These are phyloP conservation scores for fruit fly (Drosophila melanogaster) DNA, from an alignment of 1,140 invertebrate species.

Conservation along the genomic window DNA sequence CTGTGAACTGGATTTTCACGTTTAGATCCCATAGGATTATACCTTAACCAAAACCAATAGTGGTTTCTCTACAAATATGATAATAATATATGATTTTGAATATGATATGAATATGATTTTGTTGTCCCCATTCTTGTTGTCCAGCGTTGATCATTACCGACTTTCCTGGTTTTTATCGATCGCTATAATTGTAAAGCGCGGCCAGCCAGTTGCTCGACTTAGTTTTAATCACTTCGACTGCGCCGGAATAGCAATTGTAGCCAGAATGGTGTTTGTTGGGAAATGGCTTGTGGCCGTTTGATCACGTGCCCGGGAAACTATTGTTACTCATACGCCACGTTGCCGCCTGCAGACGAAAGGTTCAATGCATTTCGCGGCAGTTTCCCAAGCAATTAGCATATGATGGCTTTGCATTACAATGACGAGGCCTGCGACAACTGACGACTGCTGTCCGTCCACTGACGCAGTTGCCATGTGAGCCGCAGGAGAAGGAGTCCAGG, in stretches of 20 bases:
- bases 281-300: constrained; percentile 28
- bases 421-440: constrained; percentile 33
- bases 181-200: constrained; percentile 7
- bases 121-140: neutral
- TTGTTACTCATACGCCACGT: constrained; percentile 77
- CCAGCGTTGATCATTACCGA: neutral
- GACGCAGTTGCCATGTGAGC: constrained; percentile 63
- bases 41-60: too few relatives aligned
- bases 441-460: constrained; percentile 27
- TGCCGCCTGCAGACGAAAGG: constrained; percentile 51
- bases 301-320: constrained; percentile 34
- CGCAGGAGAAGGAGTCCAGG: constrained; percentile 7
- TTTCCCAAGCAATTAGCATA: constrained; percentile 59
- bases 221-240: constrained; percentile 6
- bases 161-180: constrained; percentile 9
- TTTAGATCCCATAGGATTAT: too few relatives aligned
- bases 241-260: constrained; percentile 15
- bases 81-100: too few relatives aligned
- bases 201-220: constrained; percentile 3
- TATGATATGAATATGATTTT: too few relatives aligned
- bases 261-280: constrained; percentile 5
- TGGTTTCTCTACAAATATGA: too few relatives aligned
- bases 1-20: neutral
- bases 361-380: constrained; percentile 70
- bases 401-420: constrained; percentile 66